These are phyloP conservation scores for Spinus olivaceus DNA, from an alignment of 2,797 vertebrate species.

Conservation along the genomic window DNA sequence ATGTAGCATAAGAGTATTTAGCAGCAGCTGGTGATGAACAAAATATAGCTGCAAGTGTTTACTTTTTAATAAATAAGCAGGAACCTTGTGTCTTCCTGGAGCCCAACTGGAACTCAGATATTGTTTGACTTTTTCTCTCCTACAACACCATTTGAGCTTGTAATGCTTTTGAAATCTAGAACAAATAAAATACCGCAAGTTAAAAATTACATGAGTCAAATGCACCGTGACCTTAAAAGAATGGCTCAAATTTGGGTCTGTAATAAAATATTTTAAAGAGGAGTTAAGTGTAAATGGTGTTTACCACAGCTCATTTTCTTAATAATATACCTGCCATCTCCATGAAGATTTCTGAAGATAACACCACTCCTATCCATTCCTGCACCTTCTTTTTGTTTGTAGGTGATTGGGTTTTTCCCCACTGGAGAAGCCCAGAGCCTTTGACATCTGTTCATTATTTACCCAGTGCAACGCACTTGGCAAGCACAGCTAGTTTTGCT, in stretches of 20 bases:
- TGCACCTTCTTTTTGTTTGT: not conserved
- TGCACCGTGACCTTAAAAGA: not conserved
- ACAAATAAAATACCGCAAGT: constrained; percentile 25
- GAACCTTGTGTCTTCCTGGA: constrained; percentile 20
- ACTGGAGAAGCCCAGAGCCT: not conserved
- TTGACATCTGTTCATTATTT: constrained; percentile 10
- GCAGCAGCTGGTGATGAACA: not conserved
- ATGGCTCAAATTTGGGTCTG: not conserved
- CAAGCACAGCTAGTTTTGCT: not conserved
- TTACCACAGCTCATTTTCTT: not conserved
- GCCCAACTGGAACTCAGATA: not conserved
- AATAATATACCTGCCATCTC: not conserved
- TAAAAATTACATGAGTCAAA: constrained; percentile 12
- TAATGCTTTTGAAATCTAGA: not conserved
- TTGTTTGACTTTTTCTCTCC: constrained; percentile 26
- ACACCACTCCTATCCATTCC: not conserved
- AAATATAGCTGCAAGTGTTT: constrained; percentile 22
- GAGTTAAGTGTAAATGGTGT: not conserved
- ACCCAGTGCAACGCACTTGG: not conserved
- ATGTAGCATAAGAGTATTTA: not conserved
- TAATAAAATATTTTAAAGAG: not conserved
- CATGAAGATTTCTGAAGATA: not conserved
- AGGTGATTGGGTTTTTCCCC: fast-evolving
- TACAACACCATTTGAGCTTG: not conserved
- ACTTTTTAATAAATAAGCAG: not conserved